phyloP scores from a whole-genome alignment of 2,113 vertebrate genomes.

The Pseudorectes ferrugineus region DNA sequence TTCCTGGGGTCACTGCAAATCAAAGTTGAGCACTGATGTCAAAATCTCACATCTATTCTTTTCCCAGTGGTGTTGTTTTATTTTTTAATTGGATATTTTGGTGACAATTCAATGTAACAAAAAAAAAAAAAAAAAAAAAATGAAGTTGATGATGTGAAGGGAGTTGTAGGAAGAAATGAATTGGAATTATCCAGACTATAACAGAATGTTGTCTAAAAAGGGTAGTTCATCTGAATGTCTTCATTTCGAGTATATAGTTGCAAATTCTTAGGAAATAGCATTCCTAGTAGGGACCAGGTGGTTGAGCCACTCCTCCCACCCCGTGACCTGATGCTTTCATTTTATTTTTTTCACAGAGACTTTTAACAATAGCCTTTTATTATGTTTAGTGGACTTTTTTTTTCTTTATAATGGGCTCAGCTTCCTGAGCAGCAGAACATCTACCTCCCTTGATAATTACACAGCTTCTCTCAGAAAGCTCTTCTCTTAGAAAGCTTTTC shows the following conservation, averaged over 20 bases:
- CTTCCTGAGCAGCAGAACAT: conserved; percentile 54
- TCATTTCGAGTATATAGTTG: not conserved
- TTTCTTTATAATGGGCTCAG: not conserved
- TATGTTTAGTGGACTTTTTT: not conserved
- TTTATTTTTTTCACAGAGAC: not conserved
- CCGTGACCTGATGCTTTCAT: not conserved
- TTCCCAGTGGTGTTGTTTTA: not conserved
- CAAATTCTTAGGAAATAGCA: not conserved
- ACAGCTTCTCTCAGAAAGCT: conserved; percentile 22
- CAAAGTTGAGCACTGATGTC: not conserved
- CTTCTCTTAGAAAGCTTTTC: not conserved
- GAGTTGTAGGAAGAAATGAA: not conserved
- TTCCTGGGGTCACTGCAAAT: not conserved
- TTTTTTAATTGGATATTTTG: not conserved
- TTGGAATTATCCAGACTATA: not conserved
- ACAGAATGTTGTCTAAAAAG: not conserved
- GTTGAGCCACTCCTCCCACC: not conserved
- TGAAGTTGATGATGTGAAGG: fast-evolving
- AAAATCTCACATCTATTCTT: not conserved
- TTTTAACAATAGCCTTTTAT: not conserved
- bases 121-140: not conserved
- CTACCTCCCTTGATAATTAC: conserved; percentile 37
- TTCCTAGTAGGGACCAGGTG: not conserved
- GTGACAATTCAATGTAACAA: not conserved
- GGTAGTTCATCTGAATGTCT: not conserved